phyloP scores from a whole-genome alignment of 2,888 invertebrate species.

The Drosophila nr. fundita region DNA sequence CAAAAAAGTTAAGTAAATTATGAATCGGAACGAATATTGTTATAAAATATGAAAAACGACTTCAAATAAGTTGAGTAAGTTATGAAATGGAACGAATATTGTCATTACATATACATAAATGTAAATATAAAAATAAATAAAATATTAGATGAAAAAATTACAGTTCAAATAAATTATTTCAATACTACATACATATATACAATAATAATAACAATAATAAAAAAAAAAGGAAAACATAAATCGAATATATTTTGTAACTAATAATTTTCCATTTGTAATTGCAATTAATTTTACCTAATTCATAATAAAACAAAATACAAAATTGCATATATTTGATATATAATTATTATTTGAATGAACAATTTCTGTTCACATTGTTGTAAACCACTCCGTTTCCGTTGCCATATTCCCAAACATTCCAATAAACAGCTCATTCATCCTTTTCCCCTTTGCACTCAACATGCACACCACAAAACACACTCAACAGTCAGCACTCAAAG shows the following conservation, averaged over 20 bases:
- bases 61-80: too few species aligned
- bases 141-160: neutral
- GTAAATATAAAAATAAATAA: too few species aligned
- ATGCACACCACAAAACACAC: neutral
- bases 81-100: too few species aligned
- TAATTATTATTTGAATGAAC: neutral
- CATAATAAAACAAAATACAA: neutral
- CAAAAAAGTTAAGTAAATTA: neutral
- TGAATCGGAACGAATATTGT: neutral
- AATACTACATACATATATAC: neutral
- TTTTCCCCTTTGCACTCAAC: constrained; percentile 1
- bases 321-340: neutral
- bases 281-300: neutral
- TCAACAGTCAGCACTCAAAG: neutral
- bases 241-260: neutral
- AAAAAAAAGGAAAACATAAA: neutral
- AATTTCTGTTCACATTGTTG: neutral
- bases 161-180: neutral
- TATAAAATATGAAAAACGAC: neutral
- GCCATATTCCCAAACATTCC: neutral
- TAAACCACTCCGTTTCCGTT: neutral
- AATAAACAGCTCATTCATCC: constrained; percentile 32
- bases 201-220: neutral
- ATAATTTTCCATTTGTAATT: neutral
- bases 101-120: too few species aligned